Conservation (phyloP, 2,797 vertebrate genomes). For the Coregonus ussuriensis region DNA sequence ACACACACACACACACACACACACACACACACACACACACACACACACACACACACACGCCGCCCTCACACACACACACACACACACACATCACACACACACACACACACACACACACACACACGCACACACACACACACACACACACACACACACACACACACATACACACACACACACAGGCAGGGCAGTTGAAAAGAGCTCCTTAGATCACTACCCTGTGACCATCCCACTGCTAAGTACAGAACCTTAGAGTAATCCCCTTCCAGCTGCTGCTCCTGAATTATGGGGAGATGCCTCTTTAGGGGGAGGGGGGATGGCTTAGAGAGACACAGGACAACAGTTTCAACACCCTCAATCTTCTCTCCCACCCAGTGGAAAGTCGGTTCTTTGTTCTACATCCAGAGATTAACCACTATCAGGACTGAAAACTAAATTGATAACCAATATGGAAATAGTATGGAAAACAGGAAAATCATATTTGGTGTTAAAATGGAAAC, state of each 20-base stretch:
- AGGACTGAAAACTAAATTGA: background rate
- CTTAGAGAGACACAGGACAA: background rate
- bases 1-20: conserved; percentile 3
- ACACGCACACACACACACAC: conserved; percentile 28
- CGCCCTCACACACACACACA: too few relatives aligned
- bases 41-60: conserved; percentile 1
- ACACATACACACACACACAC: conserved; percentile 56
- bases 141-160: conserved; percentile 43
- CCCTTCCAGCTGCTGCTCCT: conserved; percentile 83
- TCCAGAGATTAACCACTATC: background rate
- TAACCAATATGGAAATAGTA: background rate
- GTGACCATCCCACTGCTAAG: conserved; percentile 84
- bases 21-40: conserved; percentile 4
- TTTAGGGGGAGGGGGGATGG: conserved; percentile 44
- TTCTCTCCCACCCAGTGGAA: background rate
- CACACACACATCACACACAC: too few relatives aligned
- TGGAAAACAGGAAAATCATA: background rate
- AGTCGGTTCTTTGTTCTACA: background rate
- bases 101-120: conserved; percentile 50
- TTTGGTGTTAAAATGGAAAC: background rate
- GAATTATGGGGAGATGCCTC: conserved; percentile 37
- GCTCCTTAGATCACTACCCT: conserved; percentile 87
- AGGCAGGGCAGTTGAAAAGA: conserved; percentile 79
- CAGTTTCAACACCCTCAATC: background rate
- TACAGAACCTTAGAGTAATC: conserved; percentile 81